Conservation (phyloP, 2,888 invertebrate species). For the Mythimna loreyi region DNA sequence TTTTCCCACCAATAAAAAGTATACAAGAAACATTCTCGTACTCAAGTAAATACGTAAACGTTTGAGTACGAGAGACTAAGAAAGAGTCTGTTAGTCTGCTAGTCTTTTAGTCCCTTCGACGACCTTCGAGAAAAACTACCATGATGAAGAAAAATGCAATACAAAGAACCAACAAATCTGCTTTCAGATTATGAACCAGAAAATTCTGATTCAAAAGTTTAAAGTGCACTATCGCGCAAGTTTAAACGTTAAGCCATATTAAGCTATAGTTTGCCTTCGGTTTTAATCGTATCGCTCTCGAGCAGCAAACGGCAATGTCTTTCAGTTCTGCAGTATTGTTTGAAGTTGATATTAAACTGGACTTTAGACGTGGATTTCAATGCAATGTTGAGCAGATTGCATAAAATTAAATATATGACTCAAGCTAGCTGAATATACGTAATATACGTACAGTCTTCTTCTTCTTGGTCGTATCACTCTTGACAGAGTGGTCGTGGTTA, state of each 20-base stretch:
- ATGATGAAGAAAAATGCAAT: not conserved
- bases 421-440: not conserved
- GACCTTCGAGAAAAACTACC: not conserved
- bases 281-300: slow-evolving; percentile 44
- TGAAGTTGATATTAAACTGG: slow-evolving; percentile 35
- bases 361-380: slow-evolving; percentile 33
- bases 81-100: no score
- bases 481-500: no score
- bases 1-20: no score
- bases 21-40: no score
- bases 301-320: slow-evolving; percentile 31
- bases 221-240: slow-evolving; percentile 13
- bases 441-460: no score
- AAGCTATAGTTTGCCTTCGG: slow-evolving; percentile 29
- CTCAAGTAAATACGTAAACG: no score
- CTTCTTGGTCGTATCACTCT: no score
- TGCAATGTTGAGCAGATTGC: not conserved
- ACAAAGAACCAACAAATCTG: not conserved
- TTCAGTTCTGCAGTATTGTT: slow-evolving; percentile 30
- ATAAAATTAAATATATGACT: not conserved
- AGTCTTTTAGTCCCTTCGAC: no score
- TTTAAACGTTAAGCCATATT: slow-evolving; percentile 29
- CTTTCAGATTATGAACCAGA: not conserved
- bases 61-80: no score
- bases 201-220: slow-evolving; percentile 21